Evolutionary conservation across 2,888 invertebrate genomes (phyloP).

Genomic region (Sinohyriopsis cumingii): DNA sequence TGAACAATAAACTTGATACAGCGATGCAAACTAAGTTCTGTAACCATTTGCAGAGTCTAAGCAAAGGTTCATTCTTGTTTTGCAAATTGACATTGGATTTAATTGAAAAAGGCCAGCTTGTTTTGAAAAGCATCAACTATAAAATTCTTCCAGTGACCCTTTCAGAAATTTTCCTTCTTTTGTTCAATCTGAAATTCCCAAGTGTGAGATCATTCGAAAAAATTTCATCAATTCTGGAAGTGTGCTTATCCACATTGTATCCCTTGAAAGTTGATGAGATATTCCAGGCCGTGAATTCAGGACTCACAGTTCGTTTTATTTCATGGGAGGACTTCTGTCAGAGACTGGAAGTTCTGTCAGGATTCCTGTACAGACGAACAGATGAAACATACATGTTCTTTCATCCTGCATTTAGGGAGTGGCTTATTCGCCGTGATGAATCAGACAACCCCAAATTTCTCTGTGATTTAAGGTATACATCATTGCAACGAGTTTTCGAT

Average conservation of each 20-base stretch:
- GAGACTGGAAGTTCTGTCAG: slow-evolving; percentile 87
- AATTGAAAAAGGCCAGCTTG: slow-evolving; percentile 91
- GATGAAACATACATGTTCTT: slow-evolving; percentile 98
- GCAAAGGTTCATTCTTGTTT: slow-evolving; percentile 92
- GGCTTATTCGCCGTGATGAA: slow-evolving; percentile 84
- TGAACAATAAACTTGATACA: slow-evolving; percentile 61
- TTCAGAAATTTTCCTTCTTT: slow-evolving; percentile 84
- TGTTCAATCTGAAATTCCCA: slow-evolving; percentile 92
- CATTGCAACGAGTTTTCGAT: neutral
- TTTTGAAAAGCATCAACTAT: slow-evolving; percentile 93
- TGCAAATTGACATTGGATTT: slow-evolving; percentile 92
- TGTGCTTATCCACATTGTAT: slow-evolving; percentile 91
- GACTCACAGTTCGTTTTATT: slow-evolving; percentile 84
- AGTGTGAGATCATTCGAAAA: slow-evolving; percentile 92
- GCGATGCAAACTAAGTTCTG: slow-evolving; percentile 78
- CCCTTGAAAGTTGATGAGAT: slow-evolving; percentile 92
- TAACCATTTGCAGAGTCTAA: slow-evolving; percentile 86
- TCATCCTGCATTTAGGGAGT: slow-evolving; percentile 98
- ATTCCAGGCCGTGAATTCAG: slow-evolving; percentile 92
- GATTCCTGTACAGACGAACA: slow-evolving; percentile 89
- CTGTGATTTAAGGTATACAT: slow-evolving; percentile 83
- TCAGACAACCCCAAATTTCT: slow-evolving; percentile 89
- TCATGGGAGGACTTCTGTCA: slow-evolving; percentile 93
- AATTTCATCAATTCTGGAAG: slow-evolving; percentile 86
- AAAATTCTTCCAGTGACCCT: slow-evolving; percentile 76